A percentile compares a stretch with the other conserved stretches of the same genome.
Conservation (phyloP, 2,113 vertebrate genomes). For the Zosterops lateralis region DNA sequence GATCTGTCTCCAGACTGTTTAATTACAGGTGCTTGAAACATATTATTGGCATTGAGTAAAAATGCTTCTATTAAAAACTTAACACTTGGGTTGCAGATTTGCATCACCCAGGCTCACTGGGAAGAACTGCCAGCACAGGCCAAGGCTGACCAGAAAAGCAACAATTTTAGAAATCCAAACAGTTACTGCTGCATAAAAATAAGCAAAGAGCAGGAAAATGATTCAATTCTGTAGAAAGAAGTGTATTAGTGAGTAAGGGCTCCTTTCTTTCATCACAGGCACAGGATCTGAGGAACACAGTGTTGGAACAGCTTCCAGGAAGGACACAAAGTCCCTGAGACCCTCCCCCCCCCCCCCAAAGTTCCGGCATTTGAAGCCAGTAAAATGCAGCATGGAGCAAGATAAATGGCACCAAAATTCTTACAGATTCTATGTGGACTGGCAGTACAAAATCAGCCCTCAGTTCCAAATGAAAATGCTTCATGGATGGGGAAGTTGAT, state of each 20-base stretch:
- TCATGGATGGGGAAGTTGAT: background rate
- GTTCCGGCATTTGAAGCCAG: background rate
- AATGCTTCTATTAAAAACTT: background rate
- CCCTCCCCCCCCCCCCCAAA: background rate
- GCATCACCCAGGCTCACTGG: background rate
- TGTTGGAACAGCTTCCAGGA: background rate
- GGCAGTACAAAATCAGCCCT: background rate
- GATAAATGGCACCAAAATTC: background rate
- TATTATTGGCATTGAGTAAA: slow-evolving; percentile 19
- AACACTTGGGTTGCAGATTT: background rate
- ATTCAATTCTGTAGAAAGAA: background rate
- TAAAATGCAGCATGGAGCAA: background rate
- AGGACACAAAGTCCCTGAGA: background rate
- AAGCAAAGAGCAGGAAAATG: background rate
- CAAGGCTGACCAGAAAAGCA: background rate
- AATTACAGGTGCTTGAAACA: slow-evolving; percentile 29
- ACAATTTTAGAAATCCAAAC: background rate
- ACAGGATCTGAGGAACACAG: background rate
- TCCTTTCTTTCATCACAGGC: background rate
- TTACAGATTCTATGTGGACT: background rate
- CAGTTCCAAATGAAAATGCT: background rate
- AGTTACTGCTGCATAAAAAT: background rate
- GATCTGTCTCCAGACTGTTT: slow-evolving; percentile 33
- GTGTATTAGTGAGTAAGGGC: background rate
- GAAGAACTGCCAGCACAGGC: background rate